Base-by-base conservation (phyloP, 2,113 vertebrate species). In the Lanius ludovicianus region DNA sequence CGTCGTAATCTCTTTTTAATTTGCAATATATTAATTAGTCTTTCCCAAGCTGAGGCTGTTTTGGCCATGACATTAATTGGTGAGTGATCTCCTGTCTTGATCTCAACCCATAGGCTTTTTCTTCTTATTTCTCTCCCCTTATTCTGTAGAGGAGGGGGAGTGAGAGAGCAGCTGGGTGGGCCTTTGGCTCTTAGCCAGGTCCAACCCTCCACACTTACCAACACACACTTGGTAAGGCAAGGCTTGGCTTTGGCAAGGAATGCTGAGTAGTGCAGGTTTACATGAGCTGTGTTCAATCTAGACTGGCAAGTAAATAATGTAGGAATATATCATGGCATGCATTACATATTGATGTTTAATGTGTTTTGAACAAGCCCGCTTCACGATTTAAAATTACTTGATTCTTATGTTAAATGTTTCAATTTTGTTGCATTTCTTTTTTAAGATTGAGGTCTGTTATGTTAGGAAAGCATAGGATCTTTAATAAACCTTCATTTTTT, bases 41-140 rank as follows among this genome's bases (percentile, higher is more conserved):
- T 73, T 68, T 23, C 11, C 21, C 27, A 55, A 35, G 21, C 9
- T 69, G 23, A 77, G 20, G 13, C 20, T 89, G 7, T 56, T 93
- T 63, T 73, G 18, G 18, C 78, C 8, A 6, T 77, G 30, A 42
- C 33, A 11, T n/a, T 69, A 74, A 55, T 1, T 28, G 15, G 4
- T 67, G 37, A 78, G 31, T 30, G n/a, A 41, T 70, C 10, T 86
- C 28, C 35, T 85, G 37, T 55, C 28, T 84, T 84, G 25, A 49
- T 30, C 33, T 85, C 0, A 0, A 28, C 9, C 10, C 13, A 41
- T 0, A 17, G 39, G 6, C 3, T 50, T 71, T 78, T 33, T 44
- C 11, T 18, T 67, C 9, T 30, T 70, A 8, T 46, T 65, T 46
- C 80, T 88, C 14, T 64, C 14, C 3, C 17, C 8, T 11, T 62